phyloP scores from a whole-genome alignment of 2,797 vertebrate genomes.

The Setipinna tenuifilis region DNA sequence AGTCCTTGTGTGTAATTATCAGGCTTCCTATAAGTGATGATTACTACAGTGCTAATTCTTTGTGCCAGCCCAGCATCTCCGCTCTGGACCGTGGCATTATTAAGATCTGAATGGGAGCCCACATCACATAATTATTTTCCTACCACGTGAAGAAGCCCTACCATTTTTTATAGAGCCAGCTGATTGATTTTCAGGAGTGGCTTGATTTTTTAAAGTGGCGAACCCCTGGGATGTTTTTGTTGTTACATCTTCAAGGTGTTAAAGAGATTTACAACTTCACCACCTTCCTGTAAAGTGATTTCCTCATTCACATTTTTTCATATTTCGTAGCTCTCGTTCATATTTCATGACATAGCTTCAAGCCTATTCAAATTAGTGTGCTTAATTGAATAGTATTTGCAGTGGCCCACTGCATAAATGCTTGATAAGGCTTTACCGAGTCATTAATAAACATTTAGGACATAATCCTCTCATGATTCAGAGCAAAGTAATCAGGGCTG shows the following conservation, averaged over 20 bases:
- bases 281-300: neutral
- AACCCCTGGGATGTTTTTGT: neutral
- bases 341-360: conserved; percentile 22
- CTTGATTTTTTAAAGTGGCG: neutral
- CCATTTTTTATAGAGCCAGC: neutral
- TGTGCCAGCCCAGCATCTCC: neutral
- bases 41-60: neutral
- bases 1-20: neutral
- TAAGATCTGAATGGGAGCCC: neutral
- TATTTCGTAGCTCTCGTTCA: neutral
- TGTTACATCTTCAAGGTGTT: neutral
- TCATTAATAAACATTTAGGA: conserved; percentile 37
- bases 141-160: neutral
- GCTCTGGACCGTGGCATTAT: neutral
- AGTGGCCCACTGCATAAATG: conserved; percentile 28
- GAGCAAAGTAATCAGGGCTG: neutral
- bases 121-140: neutral
- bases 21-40: neutral
- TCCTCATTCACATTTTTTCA: conserved; percentile 18
- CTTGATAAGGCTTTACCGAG: conserved; percentile 25
- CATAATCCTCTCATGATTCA: conserved; percentile 30
- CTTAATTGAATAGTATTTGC: conserved; percentile 26
- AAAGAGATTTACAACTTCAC: neutral
- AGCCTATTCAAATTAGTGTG: conserved; percentile 13
- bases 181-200: neutral